A percentile compares a stretch with the other conserved stretches of the same genome.
phyloP scores from a whole-genome alignment of 37 sponge, comb jelly and placozoan genomes.

The Cliona cf. orientalis region DNA sequence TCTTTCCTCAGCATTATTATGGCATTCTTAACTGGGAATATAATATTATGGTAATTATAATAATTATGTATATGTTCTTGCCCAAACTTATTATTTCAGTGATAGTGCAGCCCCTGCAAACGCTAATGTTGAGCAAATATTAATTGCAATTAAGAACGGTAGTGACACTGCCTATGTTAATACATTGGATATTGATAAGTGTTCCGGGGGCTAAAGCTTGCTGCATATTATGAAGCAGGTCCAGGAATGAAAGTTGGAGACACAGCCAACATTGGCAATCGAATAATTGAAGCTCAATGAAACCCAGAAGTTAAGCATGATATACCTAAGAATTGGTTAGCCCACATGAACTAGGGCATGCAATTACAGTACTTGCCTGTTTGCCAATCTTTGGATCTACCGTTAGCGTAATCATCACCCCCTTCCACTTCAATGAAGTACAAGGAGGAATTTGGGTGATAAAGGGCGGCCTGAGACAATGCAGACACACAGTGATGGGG shows the following conservation, averaged over 20 bases:
- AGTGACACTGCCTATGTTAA: conserved; percentile 10
- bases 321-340: conserved; percentile 20
- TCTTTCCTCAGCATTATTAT: conserved; percentile 24
- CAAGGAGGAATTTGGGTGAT: too few species aligned
- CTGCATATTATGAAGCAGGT: conserved; percentile 35
- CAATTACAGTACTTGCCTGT: too few species aligned
- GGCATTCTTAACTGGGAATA: conserved; percentile 1
- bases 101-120: conserved; percentile 10
- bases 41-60: too few species aligned
- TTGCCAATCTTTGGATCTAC: too few species aligned
- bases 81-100: conserved; percentile 30
- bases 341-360: too few species aligned
- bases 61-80: conserved; percentile 2
- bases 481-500: too few species aligned
- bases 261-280: conserved; percentile 32
- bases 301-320: conserved; percentile 24
- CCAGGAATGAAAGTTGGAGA: conserved; percentile 30
- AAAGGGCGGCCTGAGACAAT: too few species aligned
- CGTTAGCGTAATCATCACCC: too few species aligned
- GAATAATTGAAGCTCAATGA: conserved; percentile 31
- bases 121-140: conserved; percentile 12
- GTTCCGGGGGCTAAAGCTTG: conserved; percentile 17
- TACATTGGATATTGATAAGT: conserved; percentile 5
- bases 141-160: conserved; percentile 19
- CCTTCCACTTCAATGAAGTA: too few species aligned